phyloP scores from a whole-genome alignment of 2,797 vertebrate species.

The Microctenopoma stevenorrisi region DNA sequence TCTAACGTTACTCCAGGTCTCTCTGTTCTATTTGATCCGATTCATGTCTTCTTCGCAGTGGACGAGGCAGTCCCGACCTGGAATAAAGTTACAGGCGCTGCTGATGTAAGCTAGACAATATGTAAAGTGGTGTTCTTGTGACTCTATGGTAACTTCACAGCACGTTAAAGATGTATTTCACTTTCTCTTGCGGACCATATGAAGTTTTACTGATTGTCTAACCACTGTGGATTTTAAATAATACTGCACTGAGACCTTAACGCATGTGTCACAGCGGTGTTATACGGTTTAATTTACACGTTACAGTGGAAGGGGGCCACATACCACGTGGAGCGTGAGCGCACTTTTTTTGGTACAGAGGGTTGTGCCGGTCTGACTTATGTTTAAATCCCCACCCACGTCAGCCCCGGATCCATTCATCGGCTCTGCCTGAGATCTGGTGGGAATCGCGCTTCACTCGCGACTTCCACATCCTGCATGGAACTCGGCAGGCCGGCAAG shows the following conservation, averaged over 20 bases:
- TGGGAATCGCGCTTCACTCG: slow-evolving; percentile 42
- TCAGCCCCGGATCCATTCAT: slow-evolving; percentile 33
- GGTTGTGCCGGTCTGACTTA: slow-evolving; percentile 10
- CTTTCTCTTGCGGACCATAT: not conserved
- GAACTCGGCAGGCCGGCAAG: slow-evolving; percentile 20
- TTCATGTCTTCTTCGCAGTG: not conserved
- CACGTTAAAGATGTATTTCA: too few relatives aligned
- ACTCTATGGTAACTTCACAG: too few relatives aligned
- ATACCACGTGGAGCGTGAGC: slow-evolving; percentile 34
- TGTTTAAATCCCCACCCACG: slow-evolving; percentile 59
- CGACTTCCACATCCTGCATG: slow-evolving; percentile 42
- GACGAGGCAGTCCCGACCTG: not conserved
- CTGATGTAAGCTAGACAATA: too few relatives aligned
- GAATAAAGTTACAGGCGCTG: too few relatives aligned
- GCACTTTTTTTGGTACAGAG: slow-evolving; percentile 13
- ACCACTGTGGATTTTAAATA: too few relatives aligned
- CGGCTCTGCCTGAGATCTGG: slow-evolving; percentile 20
- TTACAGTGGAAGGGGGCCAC: slow-evolving; percentile 20
- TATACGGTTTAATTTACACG: slow-evolving; percentile 5
- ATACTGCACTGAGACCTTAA: not conserved
- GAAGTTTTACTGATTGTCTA: not conserved
- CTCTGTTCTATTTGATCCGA: too few relatives aligned
- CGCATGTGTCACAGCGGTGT: not conserved
- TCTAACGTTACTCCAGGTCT: too few relatives aligned
- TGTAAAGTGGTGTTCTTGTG: too few relatives aligned